Base-by-base conservation (phyloP, 1,140 invertebrate species). In the Aphelinus atriplicis region DNA sequence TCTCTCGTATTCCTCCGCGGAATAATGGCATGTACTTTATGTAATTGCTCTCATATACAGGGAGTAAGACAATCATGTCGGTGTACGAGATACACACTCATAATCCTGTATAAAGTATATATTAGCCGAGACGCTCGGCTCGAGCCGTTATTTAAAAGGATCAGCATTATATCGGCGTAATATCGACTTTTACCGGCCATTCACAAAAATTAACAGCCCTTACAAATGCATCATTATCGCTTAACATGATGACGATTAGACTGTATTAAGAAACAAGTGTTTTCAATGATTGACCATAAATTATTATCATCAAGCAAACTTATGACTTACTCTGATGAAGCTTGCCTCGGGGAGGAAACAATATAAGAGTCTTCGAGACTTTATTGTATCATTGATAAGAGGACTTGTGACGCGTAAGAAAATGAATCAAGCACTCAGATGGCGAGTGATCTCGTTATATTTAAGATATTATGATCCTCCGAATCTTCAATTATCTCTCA, bases 1-100 rank as follows among this genome's bases (percentile, higher is more conserved):
- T 53, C 70, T 72, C 57, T 47, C 53, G 9, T 56, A 46, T 45
- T 45, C 51, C 56, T 43, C 53, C 43, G 71, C 10, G 63, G 50
- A 60, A 57, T 73, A 73, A 73, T 73, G 63, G 62, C 64, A 64
- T 73, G 53, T 58, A 67, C 71, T 73, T 67, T 66, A 67, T 67
- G 50, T 67, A 67, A 73, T 73, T 73, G 64, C 64, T 47, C 55
- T 51, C 26, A 26, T 26, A 26, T 26, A 26, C 26, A 26, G 26
- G 26, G 26, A 26, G 26, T 26, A 26, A 26, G 26, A 26, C 26
- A 26, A 26, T 26, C 26, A 26, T 26, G 26, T 26, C 26, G 26
- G 26, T 26, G 26, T 26, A 26, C 26, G 26, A 26, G 26, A 26
- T 26, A 26, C 26, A 26, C 26, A 26, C 26, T 26, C 26, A 26